A percentile compares a stretch with the other conserved stretches of the same genome.
These are phyloP conservation scores for Osmoderma eremita DNA, from an alignment of 2,888 invertebrate species.

Conservation along the genomic window DNA sequence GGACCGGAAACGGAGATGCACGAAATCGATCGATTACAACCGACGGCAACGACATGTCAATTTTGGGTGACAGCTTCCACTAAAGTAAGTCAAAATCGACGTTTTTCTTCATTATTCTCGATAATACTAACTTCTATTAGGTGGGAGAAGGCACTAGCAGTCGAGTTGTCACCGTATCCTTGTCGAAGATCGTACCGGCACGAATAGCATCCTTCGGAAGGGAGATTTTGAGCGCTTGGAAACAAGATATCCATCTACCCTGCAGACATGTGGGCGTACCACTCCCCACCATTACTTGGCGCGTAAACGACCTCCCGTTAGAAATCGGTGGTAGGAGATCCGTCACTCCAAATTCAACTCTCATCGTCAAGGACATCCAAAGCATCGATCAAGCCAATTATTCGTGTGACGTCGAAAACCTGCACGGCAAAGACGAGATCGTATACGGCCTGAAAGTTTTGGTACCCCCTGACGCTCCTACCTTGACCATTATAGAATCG, in stretches of 20 bases:
- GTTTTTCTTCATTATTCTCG: too few species aligned
- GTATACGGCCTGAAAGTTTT: constrained; percentile 78
- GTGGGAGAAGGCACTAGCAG: constrained; percentile 87
- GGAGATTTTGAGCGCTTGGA: constrained; percentile 84
- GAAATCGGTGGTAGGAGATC: constrained; percentile 77
- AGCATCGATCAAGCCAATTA: constrained; percentile 90
- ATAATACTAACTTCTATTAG: constrained; percentile 50
- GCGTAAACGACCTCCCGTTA: constrained; percentile 77
- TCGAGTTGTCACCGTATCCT: constrained; percentile 78
- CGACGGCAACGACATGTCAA: constrained; percentile 74
- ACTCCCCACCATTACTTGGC: constrained; percentile 80
- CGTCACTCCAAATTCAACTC: constrained; percentile 75
- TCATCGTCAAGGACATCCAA: constrained; percentile 81
- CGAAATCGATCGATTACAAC: constrained; percentile 75
- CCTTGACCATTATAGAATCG: constrained; percentile 81
- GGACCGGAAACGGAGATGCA: constrained; percentile 76
- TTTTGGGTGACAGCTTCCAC: constrained; percentile 83
- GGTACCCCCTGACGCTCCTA: constrained; percentile 89
- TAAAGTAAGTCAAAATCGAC: constrained; percentile 63
- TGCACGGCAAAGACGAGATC: constrained; percentile 84
- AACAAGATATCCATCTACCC: constrained; percentile 82
- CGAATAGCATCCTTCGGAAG: constrained; percentile 89
- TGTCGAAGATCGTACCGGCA: constrained; percentile 84
- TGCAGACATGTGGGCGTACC: constrained; percentile 89
- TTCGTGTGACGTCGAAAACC: constrained; percentile 87